These are phyloP conservation scores for Columba guinea DNA, from an alignment of 2,797 vertebrate genomes.

Conservation along the genomic window DNA sequence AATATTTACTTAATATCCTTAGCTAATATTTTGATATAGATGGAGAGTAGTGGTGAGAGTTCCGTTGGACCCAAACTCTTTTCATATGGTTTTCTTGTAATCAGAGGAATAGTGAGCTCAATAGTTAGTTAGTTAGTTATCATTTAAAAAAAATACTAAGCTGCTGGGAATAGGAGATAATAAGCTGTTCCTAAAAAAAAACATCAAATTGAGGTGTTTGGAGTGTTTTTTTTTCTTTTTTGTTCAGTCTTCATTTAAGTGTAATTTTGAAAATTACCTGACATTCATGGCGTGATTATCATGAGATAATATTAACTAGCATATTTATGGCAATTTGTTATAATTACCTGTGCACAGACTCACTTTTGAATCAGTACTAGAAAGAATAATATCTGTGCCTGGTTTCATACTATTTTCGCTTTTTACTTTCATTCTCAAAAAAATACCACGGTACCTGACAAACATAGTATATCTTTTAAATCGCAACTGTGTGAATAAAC, in stretches of 20 bases:
- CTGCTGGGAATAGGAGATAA: not conserved
- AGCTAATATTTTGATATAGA: not conserved
- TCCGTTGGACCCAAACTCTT: not conserved
- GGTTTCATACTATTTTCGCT: not conserved
- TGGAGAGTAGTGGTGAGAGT: not conserved
- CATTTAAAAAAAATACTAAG: not conserved
- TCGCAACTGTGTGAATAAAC: not conserved
- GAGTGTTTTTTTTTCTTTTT: not conserved
- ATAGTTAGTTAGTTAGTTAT: not conserved
- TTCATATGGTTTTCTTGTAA: not conserved
- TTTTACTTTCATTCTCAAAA: not conserved
- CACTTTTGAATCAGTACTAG: not conserved
- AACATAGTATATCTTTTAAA: not conserved
- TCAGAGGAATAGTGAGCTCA: not conserved
- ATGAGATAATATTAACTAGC: not conserved
- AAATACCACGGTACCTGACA: not conserved
- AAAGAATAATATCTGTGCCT: not conserved
- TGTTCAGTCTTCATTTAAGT: not conserved
- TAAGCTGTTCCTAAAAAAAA: not conserved
- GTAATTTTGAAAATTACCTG: not conserved
- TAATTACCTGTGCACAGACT: not conserved
- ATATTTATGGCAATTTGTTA: not conserved
- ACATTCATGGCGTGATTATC: not conserved
- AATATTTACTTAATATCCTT: not conserved
- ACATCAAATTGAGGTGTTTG: not conserved